Conservation (phyloP, 2,113 vertebrate species). For the Gasterosteus aculeatus region DNA sequence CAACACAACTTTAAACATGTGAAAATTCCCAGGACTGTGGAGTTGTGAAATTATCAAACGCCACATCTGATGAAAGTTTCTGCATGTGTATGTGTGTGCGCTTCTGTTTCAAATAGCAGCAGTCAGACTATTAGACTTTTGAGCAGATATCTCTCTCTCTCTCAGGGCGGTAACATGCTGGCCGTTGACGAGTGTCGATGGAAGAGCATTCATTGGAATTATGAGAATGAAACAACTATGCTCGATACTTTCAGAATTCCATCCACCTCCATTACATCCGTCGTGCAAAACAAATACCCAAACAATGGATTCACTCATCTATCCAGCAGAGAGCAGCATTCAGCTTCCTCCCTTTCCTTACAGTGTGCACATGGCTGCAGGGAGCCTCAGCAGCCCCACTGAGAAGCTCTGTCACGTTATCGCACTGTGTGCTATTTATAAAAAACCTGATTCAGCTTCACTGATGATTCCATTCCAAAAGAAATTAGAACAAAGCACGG, state of each 20-base stretch:
- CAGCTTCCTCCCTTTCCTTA: conserved; percentile 1
- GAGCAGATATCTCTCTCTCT: background rate
- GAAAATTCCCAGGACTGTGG: background rate
- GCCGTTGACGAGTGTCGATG: background rate
- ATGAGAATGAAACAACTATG: background rate
- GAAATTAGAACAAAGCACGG: conserved; percentile 31
- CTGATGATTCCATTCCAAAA: conserved; percentile 55
- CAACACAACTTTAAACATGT: background rate
- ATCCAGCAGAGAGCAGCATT: conserved; percentile 71
- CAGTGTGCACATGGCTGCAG: conserved; percentile 31
- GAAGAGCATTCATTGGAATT: background rate
- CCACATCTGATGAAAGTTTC: background rate
- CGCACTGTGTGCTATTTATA: conserved; percentile 70
- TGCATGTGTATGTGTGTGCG: background rate
- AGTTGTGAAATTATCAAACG: background rate
- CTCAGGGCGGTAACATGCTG: background rate
- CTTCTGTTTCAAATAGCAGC: conserved; percentile 6
- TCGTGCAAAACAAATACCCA: background rate
- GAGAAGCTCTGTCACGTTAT: conserved; percentile 59
- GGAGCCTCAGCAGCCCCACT: conserved; percentile 48
- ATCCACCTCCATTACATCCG: background rate
- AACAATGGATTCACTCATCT: background rate
- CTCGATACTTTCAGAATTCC: background rate
- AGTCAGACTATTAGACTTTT: background rate
- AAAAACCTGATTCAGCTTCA: conserved; percentile 72